Conservation (phyloP, 2,113 vertebrate genomes). For the Gymnocephalus cernua region DNA sequence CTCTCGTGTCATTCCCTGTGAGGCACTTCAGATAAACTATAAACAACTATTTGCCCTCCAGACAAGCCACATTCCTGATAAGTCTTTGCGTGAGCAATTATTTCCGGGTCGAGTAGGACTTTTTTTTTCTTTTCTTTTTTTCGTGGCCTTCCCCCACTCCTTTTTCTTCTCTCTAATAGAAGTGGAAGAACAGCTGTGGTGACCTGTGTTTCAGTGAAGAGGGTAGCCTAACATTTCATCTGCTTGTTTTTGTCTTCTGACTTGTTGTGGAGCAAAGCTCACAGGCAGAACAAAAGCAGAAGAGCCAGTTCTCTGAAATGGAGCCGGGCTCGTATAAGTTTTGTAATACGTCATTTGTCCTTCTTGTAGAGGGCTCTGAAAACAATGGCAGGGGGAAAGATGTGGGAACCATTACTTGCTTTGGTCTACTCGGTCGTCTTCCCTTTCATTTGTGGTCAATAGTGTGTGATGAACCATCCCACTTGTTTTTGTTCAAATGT, state of each 20-base stretch:
- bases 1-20: constrained; percentile 51
- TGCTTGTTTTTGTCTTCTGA: constrained; percentile 35
- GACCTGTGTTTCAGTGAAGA: constrained; percentile 53
- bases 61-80: constrained; percentile 79
- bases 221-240: constrained; percentile 10
- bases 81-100: constrained; percentile 76
- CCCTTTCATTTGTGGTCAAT: constrained; percentile 34
- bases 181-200: constrained; percentile 75
- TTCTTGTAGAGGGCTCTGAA: constrained; percentile 23
- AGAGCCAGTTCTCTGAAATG: constrained; percentile 37
- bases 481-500: constrained; percentile 35
- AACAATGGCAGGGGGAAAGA: constrained; percentile 38
- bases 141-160: constrained; percentile 10
- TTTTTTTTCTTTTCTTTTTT: constrained; percentile 15
- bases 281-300: constrained; percentile 44
- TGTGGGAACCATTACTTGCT: constrained; percentile 46
- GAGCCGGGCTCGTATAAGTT: constrained; percentile 29
- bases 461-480: constrained; percentile 38
- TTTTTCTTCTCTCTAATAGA: constrained; percentile 37
- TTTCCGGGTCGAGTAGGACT: constrained; percentile 81
- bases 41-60: constrained; percentile 75
- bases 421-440: constrained; percentile 3
- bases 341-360: constrained; percentile 39
- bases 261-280: constrained; percentile 34
- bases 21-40: constrained; percentile 76